Evolutionary conservation across 2,797 vertebrate species (phyloP).

Genomic region (Sebastes iracundus): DNA sequence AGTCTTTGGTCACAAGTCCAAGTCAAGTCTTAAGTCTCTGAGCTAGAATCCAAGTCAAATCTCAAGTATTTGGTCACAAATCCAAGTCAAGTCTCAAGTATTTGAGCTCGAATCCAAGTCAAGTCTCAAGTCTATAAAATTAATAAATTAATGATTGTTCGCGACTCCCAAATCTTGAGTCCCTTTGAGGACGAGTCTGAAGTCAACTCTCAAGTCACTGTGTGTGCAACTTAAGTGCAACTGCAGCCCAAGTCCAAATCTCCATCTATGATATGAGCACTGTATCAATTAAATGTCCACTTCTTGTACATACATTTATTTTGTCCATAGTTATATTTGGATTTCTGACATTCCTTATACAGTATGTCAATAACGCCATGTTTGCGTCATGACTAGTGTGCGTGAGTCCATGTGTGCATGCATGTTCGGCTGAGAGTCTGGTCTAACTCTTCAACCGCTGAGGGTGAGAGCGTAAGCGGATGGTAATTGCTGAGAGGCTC

Average conservation of each 20-base stretch:
- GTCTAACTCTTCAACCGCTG: background rate
- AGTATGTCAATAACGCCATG: background rate
- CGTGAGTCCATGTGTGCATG: background rate
- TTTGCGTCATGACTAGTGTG: background rate
- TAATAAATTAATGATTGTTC: background rate
- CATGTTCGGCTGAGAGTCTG: background rate
- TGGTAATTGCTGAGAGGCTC: slow-evolving; percentile 25
- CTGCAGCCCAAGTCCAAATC: background rate
- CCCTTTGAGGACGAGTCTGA: background rate
- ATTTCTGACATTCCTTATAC: background rate
- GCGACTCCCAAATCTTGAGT: background rate
- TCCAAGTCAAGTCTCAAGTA: background rate
- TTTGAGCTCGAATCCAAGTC: fast-evolving
- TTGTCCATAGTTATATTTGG: background rate
- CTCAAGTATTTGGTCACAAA: fast-evolving
- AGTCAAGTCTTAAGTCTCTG: no score
- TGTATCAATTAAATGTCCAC: background rate
- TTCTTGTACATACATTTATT: background rate
- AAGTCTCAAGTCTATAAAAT: background rate
- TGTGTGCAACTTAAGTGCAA: background rate
- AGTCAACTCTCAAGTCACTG: background rate
- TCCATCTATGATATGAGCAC: background rate
- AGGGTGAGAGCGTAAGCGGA: background rate
- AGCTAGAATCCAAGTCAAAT: no score
- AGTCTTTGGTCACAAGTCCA: no score